These are phyloP conservation scores for Crotophaga sulcirostris DNA, from an alignment of 2,113 vertebrate genomes.

Conservation along the genomic window DNA sequence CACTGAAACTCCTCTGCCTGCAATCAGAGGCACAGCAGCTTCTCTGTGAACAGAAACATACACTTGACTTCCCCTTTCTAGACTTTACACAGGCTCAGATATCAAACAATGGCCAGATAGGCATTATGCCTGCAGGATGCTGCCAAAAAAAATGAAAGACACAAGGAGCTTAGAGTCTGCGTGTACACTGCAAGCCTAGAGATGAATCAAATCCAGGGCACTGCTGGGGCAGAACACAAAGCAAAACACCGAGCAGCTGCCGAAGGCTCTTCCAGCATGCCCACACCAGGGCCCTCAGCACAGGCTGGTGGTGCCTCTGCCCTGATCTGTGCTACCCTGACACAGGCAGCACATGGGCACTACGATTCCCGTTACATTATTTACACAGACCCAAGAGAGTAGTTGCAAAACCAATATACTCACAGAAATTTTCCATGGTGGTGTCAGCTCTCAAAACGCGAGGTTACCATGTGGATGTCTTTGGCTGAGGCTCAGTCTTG, in stretches of 20 bases:
- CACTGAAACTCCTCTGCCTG: background rate
- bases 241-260: background rate
- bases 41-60: background rate
- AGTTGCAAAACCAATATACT: background rate
- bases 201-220: background rate
- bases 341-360: rapidly evolving
- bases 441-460: background rate
- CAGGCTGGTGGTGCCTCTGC: background rate
- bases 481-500: background rate
- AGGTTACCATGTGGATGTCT: background rate
- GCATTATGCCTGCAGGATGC: background rate
- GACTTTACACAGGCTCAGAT: background rate
- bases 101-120: background rate
- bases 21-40: background rate
- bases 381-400: background rate
- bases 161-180: background rate
- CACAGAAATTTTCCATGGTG: background rate
- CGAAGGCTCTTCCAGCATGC: background rate
- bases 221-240: background rate
- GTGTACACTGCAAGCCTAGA: background rate
- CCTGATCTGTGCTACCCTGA: background rate
- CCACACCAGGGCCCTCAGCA: background rate
- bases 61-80: background rate
- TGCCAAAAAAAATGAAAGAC: background rate
- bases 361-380: background rate